These are phyloP conservation scores for Zapornia atra DNA, from an alignment of 2,113 vertebrate species.

Conservation along the genomic window DNA sequence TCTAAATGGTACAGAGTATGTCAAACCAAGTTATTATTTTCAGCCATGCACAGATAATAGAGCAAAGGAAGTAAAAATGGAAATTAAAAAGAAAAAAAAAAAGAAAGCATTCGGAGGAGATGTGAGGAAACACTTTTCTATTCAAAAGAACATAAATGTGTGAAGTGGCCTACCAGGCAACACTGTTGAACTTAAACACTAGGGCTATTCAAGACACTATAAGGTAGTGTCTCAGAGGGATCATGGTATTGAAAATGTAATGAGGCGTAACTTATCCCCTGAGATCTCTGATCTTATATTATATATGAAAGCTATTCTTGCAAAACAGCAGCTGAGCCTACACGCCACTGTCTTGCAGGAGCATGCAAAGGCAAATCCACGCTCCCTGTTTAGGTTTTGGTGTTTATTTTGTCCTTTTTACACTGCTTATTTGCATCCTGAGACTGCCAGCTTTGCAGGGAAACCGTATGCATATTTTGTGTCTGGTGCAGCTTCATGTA, in stretches of 20 bases:
- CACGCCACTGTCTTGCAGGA: background rate
- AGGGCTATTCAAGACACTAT: slow-evolving; percentile 28
- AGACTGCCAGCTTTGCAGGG: background rate
- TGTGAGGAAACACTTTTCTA: slow-evolving; percentile 24
- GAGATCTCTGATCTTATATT: slow-evolving; percentile 47
- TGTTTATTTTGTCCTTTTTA: background rate
- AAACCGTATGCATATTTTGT: background rate
- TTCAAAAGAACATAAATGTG: slow-evolving; percentile 43
- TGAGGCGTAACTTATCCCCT: slow-evolving; percentile 33
- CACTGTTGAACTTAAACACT: slow-evolving; percentile 63
- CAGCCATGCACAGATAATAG: slow-evolving; percentile 25
- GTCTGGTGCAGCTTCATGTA: background rate
- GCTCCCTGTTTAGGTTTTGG: background rate
- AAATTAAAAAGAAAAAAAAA: slow-evolving; percentile 33
- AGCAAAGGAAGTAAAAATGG: slow-evolving; percentile 12
- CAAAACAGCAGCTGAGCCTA: slow-evolving; percentile 25
- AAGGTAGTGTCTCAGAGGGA: slow-evolving; percentile 52
- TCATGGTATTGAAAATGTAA: slow-evolving; percentile 50
- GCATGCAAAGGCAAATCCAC: slow-evolving; percentile 11
- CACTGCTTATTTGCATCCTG: background rate
- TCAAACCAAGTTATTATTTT: slow-evolving; percentile 60
- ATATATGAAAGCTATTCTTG: slow-evolving; percentile 45
- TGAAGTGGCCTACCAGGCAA: slow-evolving; percentile 43
- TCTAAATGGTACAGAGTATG: slow-evolving; percentile 1
- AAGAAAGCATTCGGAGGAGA: background rate